Conservation (phyloP, 2,888 invertebrate genomes). For the Leptinotarsa rubiginosa region DNA sequence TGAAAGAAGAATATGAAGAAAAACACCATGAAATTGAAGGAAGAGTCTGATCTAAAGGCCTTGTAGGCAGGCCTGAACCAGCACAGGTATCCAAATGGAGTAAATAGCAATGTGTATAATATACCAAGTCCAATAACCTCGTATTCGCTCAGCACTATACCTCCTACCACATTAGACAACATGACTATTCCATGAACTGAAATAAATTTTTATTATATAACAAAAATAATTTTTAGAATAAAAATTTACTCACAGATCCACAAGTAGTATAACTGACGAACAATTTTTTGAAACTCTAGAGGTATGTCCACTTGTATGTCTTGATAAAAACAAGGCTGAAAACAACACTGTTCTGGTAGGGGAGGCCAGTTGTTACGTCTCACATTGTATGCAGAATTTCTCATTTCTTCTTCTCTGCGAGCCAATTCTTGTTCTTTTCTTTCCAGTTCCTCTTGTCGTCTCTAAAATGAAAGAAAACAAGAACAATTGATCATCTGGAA, state of each 20-base stretch:
- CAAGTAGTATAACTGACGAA: constrained; percentile 92
- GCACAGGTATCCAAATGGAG: constrained; percentile 97
- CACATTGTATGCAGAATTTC: constrained; percentile 72
- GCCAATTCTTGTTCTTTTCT: constrained; percentile 91
- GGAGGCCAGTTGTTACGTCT: constrained; percentile 99
- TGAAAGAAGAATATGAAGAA: constrained; percentile 99
- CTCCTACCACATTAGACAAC: constrained; percentile 87
- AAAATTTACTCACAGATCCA: constrained; percentile 88
- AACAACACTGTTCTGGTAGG: constrained; percentile 89
- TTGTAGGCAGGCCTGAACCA: constrained; percentile 99
- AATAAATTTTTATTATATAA: constrained; percentile 14
- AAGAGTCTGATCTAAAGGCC: constrained; percentile 98
- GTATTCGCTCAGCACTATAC: constrained; percentile 80
- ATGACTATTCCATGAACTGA: constrained; percentile 90
- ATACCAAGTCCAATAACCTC: constrained; percentile 88
- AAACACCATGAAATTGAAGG: constrained; percentile 99
- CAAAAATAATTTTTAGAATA: constrained; percentile 12
- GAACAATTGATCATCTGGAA: background rate
- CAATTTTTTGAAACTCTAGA: constrained; percentile 95
- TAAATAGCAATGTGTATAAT: constrained; percentile 89
- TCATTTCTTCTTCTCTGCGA: constrained; percentile 87
- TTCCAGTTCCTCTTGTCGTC: constrained; percentile 90
- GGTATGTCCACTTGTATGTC: constrained; percentile 99
- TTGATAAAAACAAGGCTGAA: constrained; percentile 99
- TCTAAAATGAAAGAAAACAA: constrained; percentile 60